Base-by-base conservation (phyloP, 2,888 invertebrate species). In the Mechanitis mazaeus region DNA sequence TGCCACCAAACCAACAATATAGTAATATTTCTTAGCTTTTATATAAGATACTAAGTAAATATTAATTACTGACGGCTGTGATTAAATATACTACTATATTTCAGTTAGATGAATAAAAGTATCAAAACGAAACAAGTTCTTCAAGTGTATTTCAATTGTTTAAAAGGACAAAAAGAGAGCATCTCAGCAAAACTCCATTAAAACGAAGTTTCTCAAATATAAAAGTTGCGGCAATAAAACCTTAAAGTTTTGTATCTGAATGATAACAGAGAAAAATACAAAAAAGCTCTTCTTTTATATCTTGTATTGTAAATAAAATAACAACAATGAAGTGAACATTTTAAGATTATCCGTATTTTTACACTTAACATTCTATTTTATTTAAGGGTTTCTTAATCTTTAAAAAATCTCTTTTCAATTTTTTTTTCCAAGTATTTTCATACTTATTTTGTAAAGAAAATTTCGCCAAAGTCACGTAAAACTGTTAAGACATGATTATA, bases 151-250 rank as follows among this genome's bases (percentile, higher is more conserved):
- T 66, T 64, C 66, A 64, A 66, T 66, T 66, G 60, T 62, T 66
- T 62, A 60, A 66, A 64, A 58, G 58, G 58, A 66, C 66, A 66
- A 64, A 63, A 68, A 68, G 60, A 65, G 63, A 61, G 61, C 63
- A 63, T 64, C 60, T 63, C 64, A 60, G 65, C 63, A 63, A 65
- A 68, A 71, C 69, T 63, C 65, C 64, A 66, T 65, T 68, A 64
- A 68, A 69, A 61, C 61, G 64, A 70, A 64, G 61, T 65, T 69
- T 64, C 57, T 64, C 64, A 64, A 69, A 68, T 66, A 60, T 60
- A 59, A 68, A 68, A 69, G 64, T 71, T 68, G 58, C 54, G 60
- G 65, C 67, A 65, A 61, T 64, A 66, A 69, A 71, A 68, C 65
- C 61, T 54, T 55, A 63, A 65, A 67, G 62, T 67, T 66, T 60